Base-by-base conservation (phyloP, 2,113 vertebrate species). In the Scomber scombrus region DNA sequence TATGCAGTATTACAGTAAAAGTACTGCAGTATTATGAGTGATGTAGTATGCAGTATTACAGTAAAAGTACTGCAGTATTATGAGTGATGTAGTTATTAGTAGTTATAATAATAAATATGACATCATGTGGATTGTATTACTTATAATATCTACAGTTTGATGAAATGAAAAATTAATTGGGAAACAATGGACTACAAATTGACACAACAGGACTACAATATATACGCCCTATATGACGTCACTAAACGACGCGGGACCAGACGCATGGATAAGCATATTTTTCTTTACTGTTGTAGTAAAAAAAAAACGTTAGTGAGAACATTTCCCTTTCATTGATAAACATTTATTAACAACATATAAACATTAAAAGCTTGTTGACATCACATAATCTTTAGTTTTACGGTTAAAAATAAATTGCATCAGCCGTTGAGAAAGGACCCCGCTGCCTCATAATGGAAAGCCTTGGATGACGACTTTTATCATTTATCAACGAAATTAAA, bases 341-440 rank as follows among this genome's bases (percentile, higher is more conserved):
- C 0, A 0, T 0, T 4, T 56, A 0, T 26, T 12, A 14, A 0
- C 2, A 0, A 2, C 0, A 0, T 4, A 3, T 8, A 14, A 60
- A 15, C 0, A n/a, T 3, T 3, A 29, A 2, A 1, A 2, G 1
- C 0, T 55, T 11, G 13, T 3, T 0, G 1, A 14, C 1, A 11
- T 49, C 16, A 1, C 2, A 55, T 34, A 0, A 11, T 21, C 0
- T 15, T 0, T 2, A 26, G 5, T 18, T 79, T 61, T 15, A 60
- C 15, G 11, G 16, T n/a, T 0, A 72, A n/a, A 63, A 62, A 71
- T 57, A 54, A 79, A 74, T 94, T 94, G 93, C 92, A 91, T 94
- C 93, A 94, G 85, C 88, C 80, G 3, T 14, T 40, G 14, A 43
- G 43, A 62, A 90, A 92, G 90, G 92, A 92, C 93, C 92, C 90